phyloP scores from a whole-genome alignment of 2,797 vertebrate genomes.

The Crax fasciolata region DNA sequence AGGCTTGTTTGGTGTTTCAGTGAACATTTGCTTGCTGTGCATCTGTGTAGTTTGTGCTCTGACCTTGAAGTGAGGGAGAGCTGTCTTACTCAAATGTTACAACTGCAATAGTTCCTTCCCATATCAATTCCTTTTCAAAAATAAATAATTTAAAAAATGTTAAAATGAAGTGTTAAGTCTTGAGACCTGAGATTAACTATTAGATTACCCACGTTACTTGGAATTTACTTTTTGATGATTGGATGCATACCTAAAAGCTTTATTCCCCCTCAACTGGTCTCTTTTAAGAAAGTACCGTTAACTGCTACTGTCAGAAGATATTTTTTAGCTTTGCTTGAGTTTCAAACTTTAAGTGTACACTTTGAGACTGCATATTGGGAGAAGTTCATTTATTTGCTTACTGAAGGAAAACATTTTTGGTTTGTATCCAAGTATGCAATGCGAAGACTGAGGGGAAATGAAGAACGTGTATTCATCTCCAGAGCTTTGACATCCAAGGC shows the following conservation, averaged over 20 bases:
- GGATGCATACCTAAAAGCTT: not conserved
- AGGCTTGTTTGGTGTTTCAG: not conserved
- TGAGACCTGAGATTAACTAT: not conserved
- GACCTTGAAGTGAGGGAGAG: not conserved
- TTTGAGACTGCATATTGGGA: not conserved
- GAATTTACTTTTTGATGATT: not conserved
- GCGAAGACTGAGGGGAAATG: not conserved
- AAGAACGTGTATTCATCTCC: not conserved
- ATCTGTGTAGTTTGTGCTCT: not conserved
- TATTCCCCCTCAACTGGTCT: not conserved
- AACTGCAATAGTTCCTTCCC: not conserved
- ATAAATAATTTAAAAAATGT: too few relatives aligned
- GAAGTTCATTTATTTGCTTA: not conserved
- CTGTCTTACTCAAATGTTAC: not conserved
- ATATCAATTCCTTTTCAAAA: not conserved
- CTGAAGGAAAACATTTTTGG: not conserved
- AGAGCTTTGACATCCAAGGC: not conserved
- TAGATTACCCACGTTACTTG: not conserved
- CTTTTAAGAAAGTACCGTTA: not conserved
- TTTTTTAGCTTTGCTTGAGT: not conserved
- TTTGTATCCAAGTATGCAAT: not conserved
- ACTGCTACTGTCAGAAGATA: not conserved
- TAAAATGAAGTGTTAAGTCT: not conserved
- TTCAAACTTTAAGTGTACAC: not conserved
- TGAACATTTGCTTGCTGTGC: not conserved